These are phyloP conservation scores for Amazonetta brasiliensis DNA, from an alignment of 2,797 vertebrate species.

Conservation along the genomic window DNA sequence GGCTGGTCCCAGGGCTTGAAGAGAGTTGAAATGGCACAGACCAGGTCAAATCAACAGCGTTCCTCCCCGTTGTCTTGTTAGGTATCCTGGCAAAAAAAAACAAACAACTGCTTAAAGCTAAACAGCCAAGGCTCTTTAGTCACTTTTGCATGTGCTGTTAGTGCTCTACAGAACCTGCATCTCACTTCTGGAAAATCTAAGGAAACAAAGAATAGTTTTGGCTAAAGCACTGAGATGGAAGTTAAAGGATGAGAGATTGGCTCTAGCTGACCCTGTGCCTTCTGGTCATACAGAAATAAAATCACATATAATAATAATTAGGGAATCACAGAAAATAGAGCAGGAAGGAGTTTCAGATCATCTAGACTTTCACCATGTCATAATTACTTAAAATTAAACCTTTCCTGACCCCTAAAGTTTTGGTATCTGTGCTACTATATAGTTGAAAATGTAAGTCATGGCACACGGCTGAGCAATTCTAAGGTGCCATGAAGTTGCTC, in stretches of 20 bases:
- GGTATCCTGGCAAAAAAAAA: neutral
- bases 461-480: accelerated
- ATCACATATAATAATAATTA: neutral
- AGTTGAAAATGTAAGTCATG: neutral
- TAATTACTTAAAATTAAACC: neutral
- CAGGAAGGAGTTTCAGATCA: neutral
- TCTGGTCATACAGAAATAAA: neutral
- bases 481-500: neutral
- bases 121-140: neutral
- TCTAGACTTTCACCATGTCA: neutral
- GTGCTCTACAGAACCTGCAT: neutral
- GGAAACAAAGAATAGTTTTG: neutral
- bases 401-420: neutral
- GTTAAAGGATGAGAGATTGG: neutral
- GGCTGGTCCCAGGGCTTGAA: neutral
- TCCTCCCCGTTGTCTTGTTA: neutral
- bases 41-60: neutral
- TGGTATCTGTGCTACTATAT: accelerated
- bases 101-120: no score
- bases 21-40: neutral
- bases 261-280: neutral
- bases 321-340: neutral
- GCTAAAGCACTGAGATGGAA: neutral
- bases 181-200: neutral
- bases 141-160: neutral